Evolutionary conservation across 2,113 vertebrate species (phyloP).

Genomic region (Sylvia atricapilla): DNA sequence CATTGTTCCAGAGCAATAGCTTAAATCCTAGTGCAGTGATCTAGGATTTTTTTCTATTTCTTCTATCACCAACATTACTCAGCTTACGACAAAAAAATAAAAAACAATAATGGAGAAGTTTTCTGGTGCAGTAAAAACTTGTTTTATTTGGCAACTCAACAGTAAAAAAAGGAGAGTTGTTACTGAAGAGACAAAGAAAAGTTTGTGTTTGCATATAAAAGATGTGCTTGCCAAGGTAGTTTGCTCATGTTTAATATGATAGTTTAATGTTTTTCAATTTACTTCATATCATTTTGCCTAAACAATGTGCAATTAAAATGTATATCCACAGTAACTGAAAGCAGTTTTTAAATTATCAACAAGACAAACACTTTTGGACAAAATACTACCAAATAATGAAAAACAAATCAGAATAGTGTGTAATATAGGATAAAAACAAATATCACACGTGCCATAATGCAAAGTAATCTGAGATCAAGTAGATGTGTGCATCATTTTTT

Average conservation of each 20-base stretch:
- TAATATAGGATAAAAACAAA: slow-evolving; percentile 30
- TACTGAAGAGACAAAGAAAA: neutral
- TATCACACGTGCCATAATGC: neutral
- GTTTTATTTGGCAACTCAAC: neutral
- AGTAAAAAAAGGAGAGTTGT: neutral
- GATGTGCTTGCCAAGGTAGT: slow-evolving; percentile 12
- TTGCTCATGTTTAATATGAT: slow-evolving; percentile 7
- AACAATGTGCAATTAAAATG: slow-evolving; percentile 34
- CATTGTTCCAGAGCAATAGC: neutral
- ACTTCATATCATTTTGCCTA: neutral
- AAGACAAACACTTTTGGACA: slow-evolving; percentile 41
- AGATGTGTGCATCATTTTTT: slow-evolving; percentile 43
- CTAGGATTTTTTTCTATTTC: neutral
- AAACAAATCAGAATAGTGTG: slow-evolving; percentile 66
- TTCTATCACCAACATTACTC: neutral
- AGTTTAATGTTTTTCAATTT: slow-evolving; percentile 16
- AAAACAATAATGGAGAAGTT: neutral
- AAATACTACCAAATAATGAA: slow-evolving; percentile 54
- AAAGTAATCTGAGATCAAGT: slow-evolving; percentile 20
- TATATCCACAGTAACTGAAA: slow-evolving; percentile 6
- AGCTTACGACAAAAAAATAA: neutral
- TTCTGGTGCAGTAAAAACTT: neutral
- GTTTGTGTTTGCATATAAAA: neutral
- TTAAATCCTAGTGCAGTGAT: neutral
- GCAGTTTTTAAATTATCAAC: slow-evolving; percentile 37